Conservation (phyloP, 2,797 vertebrate species). For the Mionectes olivaceus region DNA sequence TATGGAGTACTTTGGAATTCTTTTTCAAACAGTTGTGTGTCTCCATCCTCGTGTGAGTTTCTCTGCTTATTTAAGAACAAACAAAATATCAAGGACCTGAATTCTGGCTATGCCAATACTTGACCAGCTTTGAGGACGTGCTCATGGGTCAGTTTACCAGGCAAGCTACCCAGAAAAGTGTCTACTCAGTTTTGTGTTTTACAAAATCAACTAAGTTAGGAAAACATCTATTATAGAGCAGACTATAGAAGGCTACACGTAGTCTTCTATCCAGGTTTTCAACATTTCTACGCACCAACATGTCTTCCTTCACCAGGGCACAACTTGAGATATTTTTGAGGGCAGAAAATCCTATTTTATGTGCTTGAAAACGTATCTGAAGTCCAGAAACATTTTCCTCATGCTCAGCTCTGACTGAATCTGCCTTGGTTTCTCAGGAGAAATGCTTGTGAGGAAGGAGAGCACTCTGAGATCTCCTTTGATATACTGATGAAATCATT, state of each 20-base stretch:
- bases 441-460: background rate
- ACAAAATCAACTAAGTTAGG: background rate
- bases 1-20: background rate
- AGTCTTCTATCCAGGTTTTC: background rate
- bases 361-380: background rate
- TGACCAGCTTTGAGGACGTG: background rate
- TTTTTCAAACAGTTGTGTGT: background rate
- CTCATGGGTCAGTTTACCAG: background rate
- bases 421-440: background rate
- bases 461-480: background rate
- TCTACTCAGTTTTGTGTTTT: background rate
- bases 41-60: background rate
- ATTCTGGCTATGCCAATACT: background rate
- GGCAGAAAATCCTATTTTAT: background rate
- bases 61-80: background rate
- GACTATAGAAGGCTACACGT: background rate
- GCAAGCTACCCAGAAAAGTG: background rate
- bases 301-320: background rate
- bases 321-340: background rate
- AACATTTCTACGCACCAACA: background rate
- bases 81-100: rapidly evolving
- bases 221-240: background rate
- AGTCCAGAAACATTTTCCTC: background rate
- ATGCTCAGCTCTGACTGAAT: background rate
- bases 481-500: background rate